Base-by-base conservation (phyloP, 2,888 invertebrate genomes). In the Atethmia centrago region DNA sequence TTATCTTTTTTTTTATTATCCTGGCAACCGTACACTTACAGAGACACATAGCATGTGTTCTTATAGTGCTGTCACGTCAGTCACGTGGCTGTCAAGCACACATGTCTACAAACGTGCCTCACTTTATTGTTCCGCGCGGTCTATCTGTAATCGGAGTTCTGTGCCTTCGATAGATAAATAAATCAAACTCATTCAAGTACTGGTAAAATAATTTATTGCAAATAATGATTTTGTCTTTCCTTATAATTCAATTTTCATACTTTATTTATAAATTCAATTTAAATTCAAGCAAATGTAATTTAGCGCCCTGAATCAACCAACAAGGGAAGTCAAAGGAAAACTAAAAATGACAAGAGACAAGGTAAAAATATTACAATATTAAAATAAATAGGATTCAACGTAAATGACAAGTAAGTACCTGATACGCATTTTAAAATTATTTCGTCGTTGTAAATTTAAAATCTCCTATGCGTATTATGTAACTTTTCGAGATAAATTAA, bases 171-270 rank as follows among this genome's bases (percentile, higher is more conserved):
- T 42, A n/a, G 8, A 8, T 45, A 62, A 31, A 53, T 31, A 51
- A 80, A 71, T 55, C 3, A 82, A 78, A 73, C 56, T 3, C 25
- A n/a, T 61, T 25, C 14, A 12, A 21, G n/a, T 40, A 42, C 28
- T 55, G 45, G 62, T 66, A 74, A 67, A n/a, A 71, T 51, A 74
- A 53, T 80, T 72, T 80, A 84, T 80, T 82, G 19, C 40, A 74
- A 58, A 82, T 62, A 61, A 47, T 59, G 51, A 63, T 69, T 51
- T 71, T 70, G 71, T 77, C 51, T 82, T 79, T 77, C 67, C 58
- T 28, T 19, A 59, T 47, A 40, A 25, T 42, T 62, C 4, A 77
- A 40, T 25, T 31, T 53, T n/a, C 21, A 47, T 28, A 70, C 45
- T 14, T 36, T 77, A 14, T 25, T 53, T 31, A 53, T 14, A 49